Conservation (phyloP, 2,888 invertebrate genomes). For the Stenotaenia linearis region DNA sequence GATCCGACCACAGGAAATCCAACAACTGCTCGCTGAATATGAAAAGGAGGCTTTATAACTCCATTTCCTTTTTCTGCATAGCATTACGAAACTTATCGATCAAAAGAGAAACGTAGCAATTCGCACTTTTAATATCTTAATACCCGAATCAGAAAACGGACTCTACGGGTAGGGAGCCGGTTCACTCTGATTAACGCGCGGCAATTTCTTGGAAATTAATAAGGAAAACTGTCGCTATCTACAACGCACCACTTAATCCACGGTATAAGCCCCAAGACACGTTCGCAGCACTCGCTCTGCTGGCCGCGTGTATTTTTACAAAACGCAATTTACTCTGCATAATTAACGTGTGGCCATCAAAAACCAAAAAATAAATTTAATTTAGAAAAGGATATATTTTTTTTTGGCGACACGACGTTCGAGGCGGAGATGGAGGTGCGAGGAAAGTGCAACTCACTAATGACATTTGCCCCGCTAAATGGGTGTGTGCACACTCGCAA, state of each 20-base stretch:
- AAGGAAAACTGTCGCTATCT: conserved; percentile 15
- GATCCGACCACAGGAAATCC: conserved; percentile 7
- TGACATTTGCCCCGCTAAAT: not conserved
- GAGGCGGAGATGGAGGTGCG: not conserved
- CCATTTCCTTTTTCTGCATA: not conserved
- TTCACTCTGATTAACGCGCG: not conserved
- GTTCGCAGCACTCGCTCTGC: not conserved
- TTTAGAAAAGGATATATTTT: no score
- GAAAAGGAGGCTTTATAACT: conserved; percentile 5
- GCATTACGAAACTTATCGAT: not conserved
- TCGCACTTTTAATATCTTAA: no score
- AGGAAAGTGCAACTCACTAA: not conserved
- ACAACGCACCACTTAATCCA: conserved; percentile 15
- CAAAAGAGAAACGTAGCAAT: no score
- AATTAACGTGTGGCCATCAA: not conserved
- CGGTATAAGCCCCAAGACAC: not conserved
- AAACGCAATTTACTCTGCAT: not conserved
- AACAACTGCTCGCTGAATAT: conserved; percentile 10
- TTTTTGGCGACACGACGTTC: no score
- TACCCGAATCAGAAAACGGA: not conserved
- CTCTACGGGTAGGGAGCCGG: not conserved
- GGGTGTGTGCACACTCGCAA: conserved; percentile 9
- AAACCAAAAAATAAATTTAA: not conserved
- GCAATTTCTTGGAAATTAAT: conserved; percentile 5
- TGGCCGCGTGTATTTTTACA: not conserved